phyloP scores from a whole-genome alignment of 2,797 vertebrate species.

The Myotis pilosus region DNA sequence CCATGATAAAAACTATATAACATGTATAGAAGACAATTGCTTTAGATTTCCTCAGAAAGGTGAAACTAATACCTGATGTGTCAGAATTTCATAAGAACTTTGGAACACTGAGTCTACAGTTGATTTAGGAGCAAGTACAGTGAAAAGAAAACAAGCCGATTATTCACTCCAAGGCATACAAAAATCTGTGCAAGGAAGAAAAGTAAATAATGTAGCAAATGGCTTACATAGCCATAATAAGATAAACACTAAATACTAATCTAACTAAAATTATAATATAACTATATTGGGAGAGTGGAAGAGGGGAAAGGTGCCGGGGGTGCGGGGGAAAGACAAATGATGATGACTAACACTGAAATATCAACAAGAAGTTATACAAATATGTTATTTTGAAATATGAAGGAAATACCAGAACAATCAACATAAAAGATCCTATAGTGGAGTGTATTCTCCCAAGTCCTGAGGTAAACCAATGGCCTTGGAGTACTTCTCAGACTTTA shows the following conservation, averaged over 20 bases:
- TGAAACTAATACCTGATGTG: background rate
- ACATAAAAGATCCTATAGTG: background rate
- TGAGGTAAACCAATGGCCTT: background rate
- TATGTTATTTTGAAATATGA: background rate
- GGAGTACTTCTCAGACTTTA: background rate
- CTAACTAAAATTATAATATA: background rate
- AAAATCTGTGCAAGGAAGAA: conserved; percentile 21
- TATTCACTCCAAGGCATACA: conserved; percentile 12
- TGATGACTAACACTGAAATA: background rate
- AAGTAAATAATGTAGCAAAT: conserved; percentile 16
- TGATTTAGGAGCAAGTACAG: background rate
- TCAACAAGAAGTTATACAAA: background rate
- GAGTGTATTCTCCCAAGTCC: background rate
- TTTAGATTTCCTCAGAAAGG: conserved; percentile 27
- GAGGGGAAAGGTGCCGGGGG: background rate
- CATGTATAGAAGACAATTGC: background rate
- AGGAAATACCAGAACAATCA: conserved; percentile 9
- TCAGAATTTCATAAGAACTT: conserved; percentile 26
- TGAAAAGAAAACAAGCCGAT: conserved; percentile 19
- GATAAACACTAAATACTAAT: conserved; percentile 31
- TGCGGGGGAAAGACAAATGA: background rate
- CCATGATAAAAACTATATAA: conserved; percentile 6
- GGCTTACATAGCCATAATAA: background rate
- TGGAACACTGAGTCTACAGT: background rate
- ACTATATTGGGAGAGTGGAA: background rate